phyloP scores from a whole-genome alignment of 2,797 vertebrate species.

The Philypnodon macrostomus region DNA sequence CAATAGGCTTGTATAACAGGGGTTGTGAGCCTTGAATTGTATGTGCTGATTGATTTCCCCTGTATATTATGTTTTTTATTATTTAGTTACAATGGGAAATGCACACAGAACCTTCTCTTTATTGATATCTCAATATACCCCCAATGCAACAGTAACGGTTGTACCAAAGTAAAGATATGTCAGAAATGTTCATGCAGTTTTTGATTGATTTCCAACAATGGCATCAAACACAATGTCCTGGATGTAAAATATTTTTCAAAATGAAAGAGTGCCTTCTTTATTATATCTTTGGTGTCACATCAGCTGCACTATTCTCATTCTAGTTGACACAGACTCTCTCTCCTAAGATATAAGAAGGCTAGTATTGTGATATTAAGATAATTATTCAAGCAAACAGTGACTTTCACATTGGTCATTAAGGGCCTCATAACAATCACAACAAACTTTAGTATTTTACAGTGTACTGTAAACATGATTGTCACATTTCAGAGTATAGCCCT shows the following conservation, averaged over 20 bases:
- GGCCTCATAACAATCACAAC: neutral
- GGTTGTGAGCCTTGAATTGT: constrained; percentile 23
- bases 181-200: neutral
- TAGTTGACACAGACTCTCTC: no score
- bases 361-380: no score
- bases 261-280: constrained; percentile 16
- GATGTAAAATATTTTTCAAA: constrained; percentile 22
- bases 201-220: neutral
- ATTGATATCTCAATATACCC: no score
- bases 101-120: neutral
- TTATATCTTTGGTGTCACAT: constrained; percentile 75
- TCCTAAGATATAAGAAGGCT: no score
- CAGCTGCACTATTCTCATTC: no score
- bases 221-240: constrained; percentile 2
- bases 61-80: neutral
- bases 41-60: neutral
- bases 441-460: neutral
- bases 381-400: constrained; percentile 1
- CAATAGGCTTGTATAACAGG: constrained; percentile 18
- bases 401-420: neutral
- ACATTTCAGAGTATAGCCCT: constrained; percentile 23
- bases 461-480: constrained; percentile 27
- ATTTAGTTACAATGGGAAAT: neutral
- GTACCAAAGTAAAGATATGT: no score
- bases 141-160: no score